phyloP scores from a whole-genome alignment of 2,797 vertebrate genomes.

The Argentina silus region DNA sequence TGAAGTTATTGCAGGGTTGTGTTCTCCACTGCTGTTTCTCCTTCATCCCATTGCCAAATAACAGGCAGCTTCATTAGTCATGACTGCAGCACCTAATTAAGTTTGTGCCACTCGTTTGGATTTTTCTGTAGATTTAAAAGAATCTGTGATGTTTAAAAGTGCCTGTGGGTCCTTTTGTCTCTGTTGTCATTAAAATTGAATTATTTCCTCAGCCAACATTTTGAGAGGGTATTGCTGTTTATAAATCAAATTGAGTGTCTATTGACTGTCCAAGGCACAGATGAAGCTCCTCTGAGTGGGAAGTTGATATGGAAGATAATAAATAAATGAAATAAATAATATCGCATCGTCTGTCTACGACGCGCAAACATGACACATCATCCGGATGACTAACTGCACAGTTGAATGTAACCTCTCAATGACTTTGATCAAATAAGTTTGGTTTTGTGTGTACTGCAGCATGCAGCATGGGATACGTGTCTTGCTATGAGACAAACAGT shows the following conservation, averaged over 20 bases:
- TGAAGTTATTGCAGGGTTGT: constrained; percentile 57
- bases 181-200: constrained; percentile 69
- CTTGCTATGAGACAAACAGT: constrained; percentile 44
- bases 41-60: constrained; percentile 64
- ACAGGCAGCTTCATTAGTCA: constrained; percentile 69
- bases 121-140: constrained; percentile 72
- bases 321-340: constrained; percentile 50
- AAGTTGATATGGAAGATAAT: constrained; percentile 52
- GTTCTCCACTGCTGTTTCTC: constrained; percentile 41
- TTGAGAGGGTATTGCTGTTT: constrained; percentile 51
- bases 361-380: constrained; percentile 47
- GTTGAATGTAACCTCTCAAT: constrained; percentile 53
- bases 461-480: constrained; percentile 33
- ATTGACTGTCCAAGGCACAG: constrained; percentile 18
- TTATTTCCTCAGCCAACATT: constrained; percentile 58
- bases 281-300: constrained; percentile 34
- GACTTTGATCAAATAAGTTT: constrained; percentile 55
- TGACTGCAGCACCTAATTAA: constrained; percentile 73
- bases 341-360: constrained; percentile 39
- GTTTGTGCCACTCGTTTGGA: constrained; percentile 67
- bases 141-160: constrained; percentile 72
- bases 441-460: not conserved
- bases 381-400: constrained; percentile 53
- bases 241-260: constrained; percentile 49
- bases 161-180: constrained; percentile 62